Evolutionary conservation across 2,888 invertebrate genomes (phyloP).

Genomic region (Drosophila picticornis): DNA sequence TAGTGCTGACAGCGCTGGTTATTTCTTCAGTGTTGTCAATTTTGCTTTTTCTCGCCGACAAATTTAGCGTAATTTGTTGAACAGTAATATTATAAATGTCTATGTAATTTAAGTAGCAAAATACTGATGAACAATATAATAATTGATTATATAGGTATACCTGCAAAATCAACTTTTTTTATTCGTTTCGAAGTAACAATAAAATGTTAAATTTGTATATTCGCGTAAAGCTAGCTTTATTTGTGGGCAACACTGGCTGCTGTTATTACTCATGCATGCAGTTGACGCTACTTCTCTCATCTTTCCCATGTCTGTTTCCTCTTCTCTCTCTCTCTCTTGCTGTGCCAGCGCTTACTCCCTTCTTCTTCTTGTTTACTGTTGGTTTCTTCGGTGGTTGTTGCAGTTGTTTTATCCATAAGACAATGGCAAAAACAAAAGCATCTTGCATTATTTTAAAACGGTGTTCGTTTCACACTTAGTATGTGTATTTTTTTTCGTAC

Average conservation of each 20-base stretch:
- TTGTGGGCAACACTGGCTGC: conserved; percentile 11
- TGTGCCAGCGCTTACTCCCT: not conserved
- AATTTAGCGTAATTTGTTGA: not conserved
- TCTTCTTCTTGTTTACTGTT: conserved; percentile 9
- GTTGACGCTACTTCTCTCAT: conserved; percentile 11
- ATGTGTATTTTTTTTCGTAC: conserved; percentile 30
- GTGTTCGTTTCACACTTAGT: conserved; percentile 30
- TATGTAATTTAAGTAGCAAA: not conserved
- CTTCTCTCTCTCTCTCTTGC: not conserved
- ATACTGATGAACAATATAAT: not conserved
- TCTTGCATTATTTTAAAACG: conserved; percentile 35
- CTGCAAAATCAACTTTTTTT: not conserved
- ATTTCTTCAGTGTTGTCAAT: conserved; percentile 1
- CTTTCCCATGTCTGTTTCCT: not conserved
- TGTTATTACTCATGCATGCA: conserved; percentile 67
- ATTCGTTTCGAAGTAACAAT: not conserved
- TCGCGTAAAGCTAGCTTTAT: not conserved
- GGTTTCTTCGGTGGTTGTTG: conserved; percentile 30
- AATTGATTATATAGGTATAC: not conserved
- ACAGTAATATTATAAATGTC: not conserved
- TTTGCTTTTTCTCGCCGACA: not conserved
- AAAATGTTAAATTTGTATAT: not conserved
- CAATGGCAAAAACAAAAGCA: conserved; percentile 27
- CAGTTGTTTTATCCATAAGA: conserved; percentile 7
- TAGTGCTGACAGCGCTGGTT: conserved; percentile 31